These are phyloP conservation scores for Eolophus roseicapilla DNA, from an alignment of 2,113 vertebrate species.

Conservation along the genomic window DNA sequence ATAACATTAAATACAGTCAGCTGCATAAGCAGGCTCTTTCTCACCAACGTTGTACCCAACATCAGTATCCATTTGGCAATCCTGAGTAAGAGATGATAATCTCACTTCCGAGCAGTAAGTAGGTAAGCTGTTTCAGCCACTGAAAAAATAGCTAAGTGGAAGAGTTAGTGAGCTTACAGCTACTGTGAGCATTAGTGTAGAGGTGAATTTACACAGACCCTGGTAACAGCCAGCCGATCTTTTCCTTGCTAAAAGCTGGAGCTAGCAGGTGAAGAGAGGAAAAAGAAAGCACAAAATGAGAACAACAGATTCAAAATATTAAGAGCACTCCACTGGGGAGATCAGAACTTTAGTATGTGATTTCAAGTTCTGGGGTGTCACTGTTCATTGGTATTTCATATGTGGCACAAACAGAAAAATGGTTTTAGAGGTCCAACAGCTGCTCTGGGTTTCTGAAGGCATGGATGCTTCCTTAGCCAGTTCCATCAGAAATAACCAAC, in stretches of 20 bases:
- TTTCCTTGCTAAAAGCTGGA: background rate
- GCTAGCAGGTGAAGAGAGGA: background rate
- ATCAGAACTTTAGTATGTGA: background rate
- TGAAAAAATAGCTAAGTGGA: background rate
- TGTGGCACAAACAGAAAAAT: background rate
- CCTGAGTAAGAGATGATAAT: background rate
- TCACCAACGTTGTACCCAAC: background rate
- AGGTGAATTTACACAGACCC: background rate
- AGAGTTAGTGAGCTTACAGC: background rate
- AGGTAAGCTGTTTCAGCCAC: background rate
- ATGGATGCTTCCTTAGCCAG: background rate
- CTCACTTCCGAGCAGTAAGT: background rate
- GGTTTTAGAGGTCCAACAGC: background rate
- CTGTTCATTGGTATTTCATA: background rate
- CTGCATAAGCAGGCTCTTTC: background rate
- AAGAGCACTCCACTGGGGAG: background rate
- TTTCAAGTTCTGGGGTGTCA: background rate
- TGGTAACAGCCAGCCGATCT: background rate
- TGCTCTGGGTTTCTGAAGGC: background rate
- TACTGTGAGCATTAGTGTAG: accelerated
- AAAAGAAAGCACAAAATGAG: background rate
- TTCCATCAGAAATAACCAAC: background rate
- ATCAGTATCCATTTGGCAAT: background rate
- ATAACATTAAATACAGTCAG: conserved; percentile 25
- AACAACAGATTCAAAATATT: background rate